Percentiles rank a stretch among this genome's conserved stretches.
phyloP scores from a whole-genome alignment of 1,140 invertebrate genomes.

The Euwallacea fornicatus region DNA sequence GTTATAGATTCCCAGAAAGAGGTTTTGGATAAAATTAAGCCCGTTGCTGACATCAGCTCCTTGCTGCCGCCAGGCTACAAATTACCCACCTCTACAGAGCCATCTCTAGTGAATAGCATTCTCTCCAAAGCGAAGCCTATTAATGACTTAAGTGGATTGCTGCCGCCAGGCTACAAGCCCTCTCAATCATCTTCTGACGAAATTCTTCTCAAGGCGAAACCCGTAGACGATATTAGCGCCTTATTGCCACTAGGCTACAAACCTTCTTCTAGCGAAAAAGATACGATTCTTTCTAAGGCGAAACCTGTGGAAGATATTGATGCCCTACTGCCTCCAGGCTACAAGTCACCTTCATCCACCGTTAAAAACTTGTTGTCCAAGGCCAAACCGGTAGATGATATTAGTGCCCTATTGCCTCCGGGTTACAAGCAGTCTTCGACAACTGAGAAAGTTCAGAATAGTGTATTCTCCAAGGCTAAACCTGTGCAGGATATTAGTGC shows the following conservation, averaged over 20 bases:
- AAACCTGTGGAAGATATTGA: constrained; percentile 54
- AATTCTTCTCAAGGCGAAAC: constrained; percentile 20
- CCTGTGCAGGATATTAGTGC: constrained; percentile 60
- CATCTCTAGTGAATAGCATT: not conserved
- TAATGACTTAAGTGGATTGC: constrained; percentile 63
- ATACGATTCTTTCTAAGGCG: constrained; percentile 39
- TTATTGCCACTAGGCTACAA: constrained; percentile 63
- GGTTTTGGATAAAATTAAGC: constrained; percentile 11
- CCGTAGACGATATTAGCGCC: constrained; percentile 59
- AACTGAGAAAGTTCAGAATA: not conserved
- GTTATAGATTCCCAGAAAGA: not conserved
- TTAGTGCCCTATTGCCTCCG: constrained; percentile 64
- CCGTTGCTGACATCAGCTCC: constrained; percentile 62
- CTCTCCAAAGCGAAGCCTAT: constrained; percentile 40
- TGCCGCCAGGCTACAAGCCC: constrained; percentile 61
- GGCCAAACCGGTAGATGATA: constrained; percentile 54
- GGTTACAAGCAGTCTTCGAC: constrained; percentile 52
- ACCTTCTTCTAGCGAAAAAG: constrained; percentile 31
- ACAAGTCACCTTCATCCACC: constrained; percentile 52
- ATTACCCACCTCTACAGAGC: not conserved
- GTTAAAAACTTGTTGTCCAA: constrained; percentile 2
- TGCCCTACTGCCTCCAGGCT: constrained; percentile 39
- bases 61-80: constrained; percentile 63
- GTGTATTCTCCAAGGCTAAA: constrained; percentile 8
- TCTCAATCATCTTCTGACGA: constrained; percentile 46